Percentiles rank a stretch among this genome's conserved stretches.
Conservation (phyloP, 1,140 invertebrate genomes). For the Phymastichus coffea region DNA sequence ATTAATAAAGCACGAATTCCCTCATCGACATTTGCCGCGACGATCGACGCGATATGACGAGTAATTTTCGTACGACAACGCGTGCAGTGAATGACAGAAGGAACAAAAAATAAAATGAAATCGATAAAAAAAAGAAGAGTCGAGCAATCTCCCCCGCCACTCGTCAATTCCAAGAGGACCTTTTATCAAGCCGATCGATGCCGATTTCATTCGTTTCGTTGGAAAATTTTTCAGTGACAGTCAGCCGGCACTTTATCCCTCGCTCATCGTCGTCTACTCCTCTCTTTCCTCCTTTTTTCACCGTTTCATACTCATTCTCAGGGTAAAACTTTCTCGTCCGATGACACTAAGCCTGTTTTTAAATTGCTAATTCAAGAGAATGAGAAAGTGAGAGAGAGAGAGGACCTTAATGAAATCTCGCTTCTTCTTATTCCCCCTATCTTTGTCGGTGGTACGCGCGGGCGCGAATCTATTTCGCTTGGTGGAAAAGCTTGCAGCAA, state of each 20-base stretch:
- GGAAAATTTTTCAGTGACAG: conserved; percentile 8
- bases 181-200: conserved; percentile 17
- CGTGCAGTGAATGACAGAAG: no score
- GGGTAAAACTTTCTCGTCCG: conserved; percentile 8
- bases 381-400: no score
- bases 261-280: not conserved
- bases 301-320: conserved; percentile 11
- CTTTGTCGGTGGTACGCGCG: conserved; percentile 3
- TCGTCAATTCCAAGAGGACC: not conserved
- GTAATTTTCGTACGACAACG: conserved; percentile 19
- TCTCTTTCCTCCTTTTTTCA: not conserved
- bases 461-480: not conserved
- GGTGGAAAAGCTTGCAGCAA: no score
- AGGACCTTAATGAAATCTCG: conserved; percentile 43
- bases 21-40: not conserved
- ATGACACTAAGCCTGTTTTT: conserved; percentile 43
- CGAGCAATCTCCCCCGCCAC: not conserved
- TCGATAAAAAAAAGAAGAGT: conserved; percentile 7
- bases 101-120: no score
- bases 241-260: not conserved
- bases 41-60: not conserved
- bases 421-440: conserved; percentile 29
- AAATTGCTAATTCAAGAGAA: conserved; percentile 46
- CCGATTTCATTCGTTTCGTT: conserved; percentile 12
- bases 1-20: conserved; percentile 8